phyloP scores from a whole-genome alignment of 2,888 invertebrate genomes.

The Cacoxenus indagator region DNA sequence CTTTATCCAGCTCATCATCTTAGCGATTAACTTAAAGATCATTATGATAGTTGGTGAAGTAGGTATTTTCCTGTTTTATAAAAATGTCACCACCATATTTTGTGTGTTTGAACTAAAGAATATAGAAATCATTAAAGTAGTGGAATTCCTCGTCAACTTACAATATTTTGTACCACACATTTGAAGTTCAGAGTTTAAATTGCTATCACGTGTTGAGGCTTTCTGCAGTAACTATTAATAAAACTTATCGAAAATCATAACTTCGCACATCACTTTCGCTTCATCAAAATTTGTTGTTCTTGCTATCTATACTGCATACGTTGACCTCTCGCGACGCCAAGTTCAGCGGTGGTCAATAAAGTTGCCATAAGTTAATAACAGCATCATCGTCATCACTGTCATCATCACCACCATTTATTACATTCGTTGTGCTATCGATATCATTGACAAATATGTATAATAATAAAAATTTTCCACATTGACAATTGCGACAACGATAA shows the following conservation, averaged over 20 bases:
- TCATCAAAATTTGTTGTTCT: background rate
- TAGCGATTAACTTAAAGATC: too few relatives aligned
- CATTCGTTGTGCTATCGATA: background rate
- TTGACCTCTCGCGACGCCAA: conserved; percentile 50
- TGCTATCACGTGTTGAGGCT: too few relatives aligned
- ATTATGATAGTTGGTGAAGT: too few relatives aligned
- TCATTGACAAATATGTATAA: conserved; percentile 20
- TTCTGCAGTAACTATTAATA: too few relatives aligned
- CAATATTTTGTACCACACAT: too few relatives aligned
- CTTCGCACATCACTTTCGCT: background rate
- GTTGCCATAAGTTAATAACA: conserved; percentile 11
- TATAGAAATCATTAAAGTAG: too few relatives aligned
- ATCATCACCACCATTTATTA: conserved; percentile 2
- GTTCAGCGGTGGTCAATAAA: conserved; percentile 42
- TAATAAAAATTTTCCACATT: conserved; percentile 5
- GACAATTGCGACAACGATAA: background rate
- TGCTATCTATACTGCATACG: background rate
- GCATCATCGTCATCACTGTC: conserved; percentile 22
- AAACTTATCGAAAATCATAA: background rate
- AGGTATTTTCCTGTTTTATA: too few relatives aligned
- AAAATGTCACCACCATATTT: too few relatives aligned
- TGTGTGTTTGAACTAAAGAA: too few relatives aligned
- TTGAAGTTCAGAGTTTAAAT: too few relatives aligned
- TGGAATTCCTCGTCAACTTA: too few relatives aligned
- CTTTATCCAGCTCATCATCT: too few relatives aligned